Evolutionary conservation across 2,797 vertebrate species (phyloP).

Genomic region (Tapera naevia): DNA sequence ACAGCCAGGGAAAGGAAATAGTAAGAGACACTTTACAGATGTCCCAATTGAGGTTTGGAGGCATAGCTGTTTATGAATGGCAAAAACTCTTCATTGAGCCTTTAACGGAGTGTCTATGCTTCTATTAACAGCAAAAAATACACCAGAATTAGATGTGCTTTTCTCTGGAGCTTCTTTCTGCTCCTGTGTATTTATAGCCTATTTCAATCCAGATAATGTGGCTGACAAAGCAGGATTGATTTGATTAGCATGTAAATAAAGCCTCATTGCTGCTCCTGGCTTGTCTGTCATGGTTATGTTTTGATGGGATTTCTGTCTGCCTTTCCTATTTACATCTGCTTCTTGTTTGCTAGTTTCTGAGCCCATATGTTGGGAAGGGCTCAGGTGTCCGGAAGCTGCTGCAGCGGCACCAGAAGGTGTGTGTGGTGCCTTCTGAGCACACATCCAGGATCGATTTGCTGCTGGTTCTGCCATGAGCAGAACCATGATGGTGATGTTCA

Average conservation of each 20-base stretch:
- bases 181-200: constrained; percentile 52
- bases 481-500: background rate
- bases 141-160: constrained; percentile 6
- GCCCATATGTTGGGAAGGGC: background rate
- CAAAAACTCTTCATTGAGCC: background rate
- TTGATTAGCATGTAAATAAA: constrained; percentile 62
- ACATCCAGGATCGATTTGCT: background rate
- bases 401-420: background rate
- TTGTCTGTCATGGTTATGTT: constrained; percentile 36
- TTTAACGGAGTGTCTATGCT: background rate
- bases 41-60: background rate
- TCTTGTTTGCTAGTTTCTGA: background rate
- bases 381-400: background rate
- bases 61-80: background rate
- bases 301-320: constrained; percentile 52
- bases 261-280: constrained; percentile 21
- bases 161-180: constrained; percentile 24
- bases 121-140: background rate
- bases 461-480: rapidly evolving
- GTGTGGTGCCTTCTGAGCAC: rapidly evolving
- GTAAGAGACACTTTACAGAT: background rate
- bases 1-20: background rate
- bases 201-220: constrained; percentile 35
- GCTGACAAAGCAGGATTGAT: constrained; percentile 59
- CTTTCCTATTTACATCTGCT: constrained; percentile 27